Percentiles rank a stretch among this genome's conserved stretches.
Evolutionary conservation across 2,888 invertebrate genomes (phyloP).

Genomic region (Hermodice carunculata): DNA sequence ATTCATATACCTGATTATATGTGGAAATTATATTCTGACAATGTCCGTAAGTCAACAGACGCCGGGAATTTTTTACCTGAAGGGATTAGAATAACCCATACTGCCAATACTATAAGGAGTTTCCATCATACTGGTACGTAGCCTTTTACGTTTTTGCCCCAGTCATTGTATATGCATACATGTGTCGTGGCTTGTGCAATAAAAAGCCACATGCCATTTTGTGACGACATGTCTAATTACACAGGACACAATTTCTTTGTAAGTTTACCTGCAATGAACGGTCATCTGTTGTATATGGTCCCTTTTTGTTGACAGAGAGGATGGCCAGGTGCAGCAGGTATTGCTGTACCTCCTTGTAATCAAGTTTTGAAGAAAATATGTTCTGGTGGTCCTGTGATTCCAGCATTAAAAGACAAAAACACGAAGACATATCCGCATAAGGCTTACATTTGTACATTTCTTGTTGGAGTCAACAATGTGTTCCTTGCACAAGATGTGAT

Average conservation of each 20-base stretch:
- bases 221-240: not conserved
- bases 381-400: too few relatives aligned
- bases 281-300: too few relatives aligned
- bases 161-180: not conserved
- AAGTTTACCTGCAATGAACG: not conserved
- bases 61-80: not conserved
- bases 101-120: slow-evolving; percentile 16
- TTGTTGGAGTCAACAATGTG: too few relatives aligned
- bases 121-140: slow-evolving; percentile 10
- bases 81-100: not conserved
- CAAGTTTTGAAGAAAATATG: too few relatives aligned
- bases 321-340: too few relatives aligned
- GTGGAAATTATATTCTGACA: slow-evolving; percentile 80
- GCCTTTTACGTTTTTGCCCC: not conserved
- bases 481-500: too few relatives aligned
- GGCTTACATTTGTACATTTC: too few relatives aligned
- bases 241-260: not conserved
- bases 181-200: not conserved
- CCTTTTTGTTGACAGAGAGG: too few relatives aligned
- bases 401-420: too few relatives aligned
- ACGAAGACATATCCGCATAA: too few relatives aligned
- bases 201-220: too few relatives aligned
- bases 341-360: too few relatives aligned
- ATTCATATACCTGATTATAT: slow-evolving; percentile 83
- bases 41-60: not conserved